These are phyloP conservation scores for Doris montereyensis DNA, from an alignment of 2,888 invertebrate genomes.

Conservation along the genomic window DNA sequence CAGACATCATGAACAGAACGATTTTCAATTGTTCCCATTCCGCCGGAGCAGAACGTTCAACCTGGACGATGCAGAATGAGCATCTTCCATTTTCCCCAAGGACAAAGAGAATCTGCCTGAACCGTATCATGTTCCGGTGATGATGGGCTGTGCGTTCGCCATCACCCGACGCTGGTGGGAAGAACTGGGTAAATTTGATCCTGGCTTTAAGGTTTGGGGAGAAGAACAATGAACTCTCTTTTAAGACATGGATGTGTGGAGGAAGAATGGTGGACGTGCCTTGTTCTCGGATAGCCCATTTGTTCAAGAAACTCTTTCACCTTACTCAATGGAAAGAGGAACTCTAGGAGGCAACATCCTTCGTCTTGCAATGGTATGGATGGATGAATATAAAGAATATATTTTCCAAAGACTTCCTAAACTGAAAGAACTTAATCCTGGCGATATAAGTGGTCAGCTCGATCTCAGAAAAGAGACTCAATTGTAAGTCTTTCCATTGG, in stretches of 20 bases:
- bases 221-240: constrained; percentile 97
- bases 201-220: constrained; percentile 99
- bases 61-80: not conserved
- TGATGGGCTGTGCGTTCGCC: constrained; percentile 92
- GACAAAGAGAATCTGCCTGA: constrained; percentile 20
- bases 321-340: not conserved
- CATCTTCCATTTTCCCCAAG: not conserved
- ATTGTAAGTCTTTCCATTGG: constrained; percentile 33
- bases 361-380: constrained; percentile 26
- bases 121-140: constrained; percentile 39
- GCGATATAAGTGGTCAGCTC: constrained; percentile 9
- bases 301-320: constrained; percentile 1
- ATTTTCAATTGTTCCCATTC: not conserved
- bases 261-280: constrained; percentile 48
- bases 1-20: constrained; percentile 9
- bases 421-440: constrained; percentile 12
- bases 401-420: constrained; percentile 1
- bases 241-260: constrained; percentile 77
- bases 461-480: constrained; percentile 18
- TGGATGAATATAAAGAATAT: constrained; percentile 32
- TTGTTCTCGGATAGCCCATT: constrained; percentile 51
- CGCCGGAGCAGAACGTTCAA: not conserved
- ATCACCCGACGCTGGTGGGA: constrained; percentile 95
- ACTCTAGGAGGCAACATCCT: not conserved
- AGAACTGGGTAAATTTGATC: constrained; percentile 94